Percentiles rank a stretch among this genome's conserved stretches.
Conservation (phyloP, 1,140 invertebrate species). For the Popillia japonica region DNA sequence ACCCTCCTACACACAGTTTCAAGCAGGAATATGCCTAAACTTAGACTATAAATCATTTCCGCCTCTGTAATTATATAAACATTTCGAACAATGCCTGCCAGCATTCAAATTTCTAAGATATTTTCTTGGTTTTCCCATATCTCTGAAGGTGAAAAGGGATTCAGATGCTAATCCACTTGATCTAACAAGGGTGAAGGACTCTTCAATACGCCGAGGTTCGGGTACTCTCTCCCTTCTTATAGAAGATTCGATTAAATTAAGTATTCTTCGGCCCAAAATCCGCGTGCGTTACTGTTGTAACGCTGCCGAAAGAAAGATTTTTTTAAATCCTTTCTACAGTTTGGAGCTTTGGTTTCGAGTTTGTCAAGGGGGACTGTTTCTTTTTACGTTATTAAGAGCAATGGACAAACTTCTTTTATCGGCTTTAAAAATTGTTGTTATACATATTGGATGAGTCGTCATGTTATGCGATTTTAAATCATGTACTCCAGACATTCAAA, state of each 20-base stretch:
- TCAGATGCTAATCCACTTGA: conserved; percentile 14
- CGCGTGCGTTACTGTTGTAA: not conserved
- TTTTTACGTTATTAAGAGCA: too few relatives aligned
- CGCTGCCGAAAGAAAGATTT: too few relatives aligned
- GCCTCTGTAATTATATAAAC: not conserved
- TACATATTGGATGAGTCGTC: too few relatives aligned
- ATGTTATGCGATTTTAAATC: too few relatives aligned
- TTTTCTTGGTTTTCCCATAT: not conserved
- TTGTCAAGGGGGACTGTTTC: too few relatives aligned
- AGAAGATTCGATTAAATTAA: conserved; percentile 12
- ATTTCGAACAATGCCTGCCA: not conserved
- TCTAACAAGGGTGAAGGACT: conserved; percentile 17
- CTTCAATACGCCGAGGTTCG: not conserved
- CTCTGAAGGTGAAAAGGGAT: conserved; percentile 3
- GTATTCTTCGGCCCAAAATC: not conserved
- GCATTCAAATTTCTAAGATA: not conserved
- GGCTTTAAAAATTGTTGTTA: too few relatives aligned
- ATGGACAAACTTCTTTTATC: too few relatives aligned
- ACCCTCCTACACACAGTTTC: not conserved
- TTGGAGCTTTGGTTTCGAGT: too few relatives aligned
- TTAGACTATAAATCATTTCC: conserved; percentile 7
- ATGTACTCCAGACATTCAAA: too few relatives aligned
- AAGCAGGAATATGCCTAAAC: not conserved
- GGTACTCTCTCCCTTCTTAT: not conserved
- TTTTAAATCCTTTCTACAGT: too few relatives aligned